A percentile compares a stretch with the other conserved stretches of the same genome.
Conservation (phyloP, 2,888 invertebrate species). For the Oeneis ivallda region DNA sequence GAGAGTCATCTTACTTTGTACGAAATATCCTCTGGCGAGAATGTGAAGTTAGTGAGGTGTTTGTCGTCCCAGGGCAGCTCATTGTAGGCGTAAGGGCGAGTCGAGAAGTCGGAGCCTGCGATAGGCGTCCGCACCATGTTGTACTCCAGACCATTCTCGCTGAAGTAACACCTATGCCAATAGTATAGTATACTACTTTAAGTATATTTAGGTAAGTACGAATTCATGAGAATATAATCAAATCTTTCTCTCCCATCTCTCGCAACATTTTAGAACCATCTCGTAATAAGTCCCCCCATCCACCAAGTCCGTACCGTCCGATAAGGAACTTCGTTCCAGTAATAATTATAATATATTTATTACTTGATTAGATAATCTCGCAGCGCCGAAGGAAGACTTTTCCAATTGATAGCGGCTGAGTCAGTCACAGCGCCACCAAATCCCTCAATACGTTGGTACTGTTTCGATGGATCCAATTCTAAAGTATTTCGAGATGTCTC, state of each 20-base stretch:
- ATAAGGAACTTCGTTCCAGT: too few relatives aligned
- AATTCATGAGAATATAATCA: too few relatives aligned
- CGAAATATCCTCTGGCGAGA: slow-evolving; percentile 83
- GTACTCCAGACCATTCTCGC: slow-evolving; percentile 85
- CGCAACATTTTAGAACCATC: too few relatives aligned
- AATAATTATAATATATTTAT: too few relatives aligned
- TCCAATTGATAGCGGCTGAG: slow-evolving; percentile 84
- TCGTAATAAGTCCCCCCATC: too few relatives aligned
- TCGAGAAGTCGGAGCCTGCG: slow-evolving; percentile 91
- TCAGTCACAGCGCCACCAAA: slow-evolving; percentile 93
- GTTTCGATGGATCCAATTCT: slow-evolving; percentile 42
- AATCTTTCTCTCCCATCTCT: too few relatives aligned
- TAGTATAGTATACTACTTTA: too few relatives aligned
- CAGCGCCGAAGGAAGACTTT: slow-evolving; percentile 68
- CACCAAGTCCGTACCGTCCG: too few relatives aligned
- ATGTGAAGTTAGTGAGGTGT: slow-evolving; percentile 80
- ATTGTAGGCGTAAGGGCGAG: slow-evolving; percentile 87
- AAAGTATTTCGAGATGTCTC: slow-evolving; percentile 14
- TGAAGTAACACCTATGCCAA: slow-evolving; percentile 84
- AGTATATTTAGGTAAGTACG: too few relatives aligned
- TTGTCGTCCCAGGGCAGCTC: slow-evolving; percentile 76
- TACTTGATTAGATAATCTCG: slow-evolving; percentile 78
- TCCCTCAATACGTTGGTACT: slow-evolving; percentile 86
- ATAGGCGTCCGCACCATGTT: slow-evolving; percentile 89
- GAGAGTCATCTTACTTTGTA: slow-evolving; percentile 75